phyloP scores from a whole-genome alignment of 1,140 invertebrate species.

The Triops cancriformis region DNA sequence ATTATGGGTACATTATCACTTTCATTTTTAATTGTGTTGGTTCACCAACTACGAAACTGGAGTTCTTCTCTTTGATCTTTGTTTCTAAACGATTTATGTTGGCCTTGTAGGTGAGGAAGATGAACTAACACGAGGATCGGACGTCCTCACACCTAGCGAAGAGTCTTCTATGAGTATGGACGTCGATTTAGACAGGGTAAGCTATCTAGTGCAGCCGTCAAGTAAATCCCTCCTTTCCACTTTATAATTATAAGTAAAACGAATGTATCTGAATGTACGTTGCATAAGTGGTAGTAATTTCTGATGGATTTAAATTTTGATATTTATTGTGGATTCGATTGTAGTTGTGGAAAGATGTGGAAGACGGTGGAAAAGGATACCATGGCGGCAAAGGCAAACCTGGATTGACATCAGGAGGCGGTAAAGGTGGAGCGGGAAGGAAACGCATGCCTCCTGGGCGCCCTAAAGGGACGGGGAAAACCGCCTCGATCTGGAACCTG shows the following conservation, averaged over 20 bases:
- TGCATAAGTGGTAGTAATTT: no score
- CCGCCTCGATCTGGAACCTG: constrained; percentile 32
- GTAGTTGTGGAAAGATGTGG: background rate
- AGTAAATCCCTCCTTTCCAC: no score
- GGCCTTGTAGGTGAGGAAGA: background rate
- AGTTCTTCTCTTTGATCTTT: background rate
- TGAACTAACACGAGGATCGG: background rate
- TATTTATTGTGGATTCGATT: no score
- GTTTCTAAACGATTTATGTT: background rate
- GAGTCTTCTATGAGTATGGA: constrained; percentile 15
- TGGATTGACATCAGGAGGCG: constrained; percentile 20
- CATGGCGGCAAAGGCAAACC: constrained; percentile 40
- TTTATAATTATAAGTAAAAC: no score
- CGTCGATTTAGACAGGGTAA: background rate
- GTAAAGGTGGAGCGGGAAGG: constrained; percentile 38
- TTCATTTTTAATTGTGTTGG: no score
- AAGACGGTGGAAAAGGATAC: background rate
- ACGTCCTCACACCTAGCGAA: constrained; percentile 16
- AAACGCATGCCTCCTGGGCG: constrained; percentile 36
- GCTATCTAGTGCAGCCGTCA: background rate
- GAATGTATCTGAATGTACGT: no score
- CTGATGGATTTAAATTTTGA: no score
- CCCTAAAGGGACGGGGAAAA: constrained; percentile 50
- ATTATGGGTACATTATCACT: background rate
- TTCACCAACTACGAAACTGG: no score